Evolutionary conservation across 2,888 invertebrate genomes (phyloP), one percentile per base, ranked within the genome.

Genomic region (Phorcus lineatus): DNA sequence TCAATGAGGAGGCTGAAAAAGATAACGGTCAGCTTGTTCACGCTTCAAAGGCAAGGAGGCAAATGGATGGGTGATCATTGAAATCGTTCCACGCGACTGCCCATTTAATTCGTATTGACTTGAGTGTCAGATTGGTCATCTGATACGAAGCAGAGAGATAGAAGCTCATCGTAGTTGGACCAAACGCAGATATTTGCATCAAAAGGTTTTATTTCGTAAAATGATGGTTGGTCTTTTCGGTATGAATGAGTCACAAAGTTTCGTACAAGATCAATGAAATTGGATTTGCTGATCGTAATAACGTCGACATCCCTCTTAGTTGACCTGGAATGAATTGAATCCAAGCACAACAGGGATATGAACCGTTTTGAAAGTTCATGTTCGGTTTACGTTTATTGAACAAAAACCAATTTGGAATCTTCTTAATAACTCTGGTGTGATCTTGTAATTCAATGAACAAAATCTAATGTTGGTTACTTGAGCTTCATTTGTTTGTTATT

Each of bases 171-270:
- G 17, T 31, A 17, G 70, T 70, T 17, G 13, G 36, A 70, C 70
- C 36, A 40, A 19, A 36, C 70, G n/a, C 70, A 40, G 70, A 70
- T 36, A 70, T 70, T 31, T 31, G 40, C 70, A 70, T 70, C 70
- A 70, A 70, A 70, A 70, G 70, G 70, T 70, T 70, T 70, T 70
- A 70, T 70, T 70, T 70, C 40, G 17, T 31, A 70, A 70, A 70
- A 31, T 70, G 70, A 31, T 70, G 70, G 19, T 28, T 28, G 31
- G 28, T 36, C 40, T 70, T 70, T 40, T 70, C 36, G 62, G 62
- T 17, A 28, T 16, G 62, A 11, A 28, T 62, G 62, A 62, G 62
- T 62, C 62, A 62, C 28, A 28, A 62, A 24, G 62, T 62, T 62
- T 62, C 28, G 62, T 62, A 62, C 11, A 17, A 28, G 62, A 62